These are phyloP conservation scores for Baryphthengus martii DNA, from an alignment of 2,113 vertebrate species.

Conservation along the genomic window DNA sequence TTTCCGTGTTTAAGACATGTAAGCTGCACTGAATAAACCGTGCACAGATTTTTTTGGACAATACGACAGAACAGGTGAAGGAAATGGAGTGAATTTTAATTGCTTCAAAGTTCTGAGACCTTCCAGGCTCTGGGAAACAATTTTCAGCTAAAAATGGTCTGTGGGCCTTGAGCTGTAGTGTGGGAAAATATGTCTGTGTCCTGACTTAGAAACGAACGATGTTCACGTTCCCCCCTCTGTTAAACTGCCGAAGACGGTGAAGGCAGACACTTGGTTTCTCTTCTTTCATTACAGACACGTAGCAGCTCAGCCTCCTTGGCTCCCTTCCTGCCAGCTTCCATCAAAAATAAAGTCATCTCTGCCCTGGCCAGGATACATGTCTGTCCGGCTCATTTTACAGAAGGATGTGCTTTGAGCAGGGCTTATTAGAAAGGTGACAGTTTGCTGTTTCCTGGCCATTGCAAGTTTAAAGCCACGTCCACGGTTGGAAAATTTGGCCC, in stretches of 20 bases:
- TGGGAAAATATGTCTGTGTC: background rate
- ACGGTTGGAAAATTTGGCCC: background rate
- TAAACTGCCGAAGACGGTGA: background rate
- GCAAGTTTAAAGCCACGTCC: background rate
- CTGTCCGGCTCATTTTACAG: background rate
- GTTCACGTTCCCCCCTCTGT: background rate
- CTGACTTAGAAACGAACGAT: background rate
- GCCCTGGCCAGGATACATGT: background rate
- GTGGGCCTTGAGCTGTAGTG: background rate
- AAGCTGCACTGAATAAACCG: constrained; percentile 7
- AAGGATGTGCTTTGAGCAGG: constrained; percentile 3
- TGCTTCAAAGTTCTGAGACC: background rate
- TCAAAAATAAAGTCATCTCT: constrained; percentile 52
- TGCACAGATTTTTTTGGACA: background rate
- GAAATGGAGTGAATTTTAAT: constrained; percentile 20
- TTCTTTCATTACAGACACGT: constrained; percentile 3
- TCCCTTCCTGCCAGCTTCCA: constrained; percentile 29
- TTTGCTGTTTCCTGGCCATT: constrained; percentile 2
- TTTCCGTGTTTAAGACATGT: background rate
- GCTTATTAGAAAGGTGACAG: constrained; percentile 29
- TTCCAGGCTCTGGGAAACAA: background rate
- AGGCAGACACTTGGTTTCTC: background rate
- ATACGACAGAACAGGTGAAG: constrained; percentile 24
- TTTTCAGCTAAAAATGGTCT: background rate
- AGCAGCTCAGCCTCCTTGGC: constrained; percentile 30